phyloP scores from a whole-genome alignment of 2,113 vertebrate species.

The Amia ocellicauda region DNA sequence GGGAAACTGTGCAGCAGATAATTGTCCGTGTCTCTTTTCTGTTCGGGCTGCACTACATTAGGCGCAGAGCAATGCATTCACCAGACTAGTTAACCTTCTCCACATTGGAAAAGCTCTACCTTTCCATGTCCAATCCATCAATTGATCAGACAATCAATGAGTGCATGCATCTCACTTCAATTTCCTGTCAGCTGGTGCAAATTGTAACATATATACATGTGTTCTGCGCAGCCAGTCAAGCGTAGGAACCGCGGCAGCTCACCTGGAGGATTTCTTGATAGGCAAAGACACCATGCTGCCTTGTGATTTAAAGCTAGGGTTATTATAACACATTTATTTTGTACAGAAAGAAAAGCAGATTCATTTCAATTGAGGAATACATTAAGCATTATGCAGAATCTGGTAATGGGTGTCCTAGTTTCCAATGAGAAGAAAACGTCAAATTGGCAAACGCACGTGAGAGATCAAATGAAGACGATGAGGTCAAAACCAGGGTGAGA shows the following conservation, averaged over 20 bases:
- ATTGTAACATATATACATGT: slow-evolving; percentile 24
- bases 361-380: slow-evolving; percentile 10
- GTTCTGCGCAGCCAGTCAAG: neutral
- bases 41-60: slow-evolving; percentile 20
- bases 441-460: too few species aligned
- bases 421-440: too few species aligned
- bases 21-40: slow-evolving; percentile 27
- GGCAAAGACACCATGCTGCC: neutral
- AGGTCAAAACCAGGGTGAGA: too few species aligned
- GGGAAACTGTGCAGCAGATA: slow-evolving; percentile 30
- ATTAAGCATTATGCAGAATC: too few species aligned
- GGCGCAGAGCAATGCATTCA: slow-evolving; percentile 36
- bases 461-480: too few species aligned
- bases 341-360: neutral
- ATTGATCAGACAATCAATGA: slow-evolving; percentile 47
- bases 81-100: slow-evolving; percentile 52
- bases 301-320: neutral
- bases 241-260: neutral
- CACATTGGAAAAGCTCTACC: slow-evolving; percentile 39
- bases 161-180: slow-evolving; percentile 53
- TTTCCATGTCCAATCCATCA: slow-evolving; percentile 54
- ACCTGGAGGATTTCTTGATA: neutral
- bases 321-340: neutral
- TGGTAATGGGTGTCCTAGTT: too few species aligned
- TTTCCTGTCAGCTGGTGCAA: slow-evolving; percentile 49